Evolutionary conservation across 2,888 invertebrate genomes (phyloP), one percentile per base, ranked within the genome.

Genomic region (Anoplius nigerrimus): DNA sequence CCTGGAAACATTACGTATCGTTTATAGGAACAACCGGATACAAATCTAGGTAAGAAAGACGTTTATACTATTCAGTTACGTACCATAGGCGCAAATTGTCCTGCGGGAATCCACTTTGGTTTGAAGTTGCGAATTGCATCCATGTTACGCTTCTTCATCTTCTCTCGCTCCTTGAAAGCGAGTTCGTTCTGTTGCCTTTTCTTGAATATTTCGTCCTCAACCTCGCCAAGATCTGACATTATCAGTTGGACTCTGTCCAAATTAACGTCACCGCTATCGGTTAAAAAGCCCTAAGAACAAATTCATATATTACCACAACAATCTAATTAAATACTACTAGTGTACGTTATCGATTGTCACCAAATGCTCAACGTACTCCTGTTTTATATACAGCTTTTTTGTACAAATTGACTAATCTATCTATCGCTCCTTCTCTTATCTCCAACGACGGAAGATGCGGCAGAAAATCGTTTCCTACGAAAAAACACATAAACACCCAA

Each of bases 401-500:
- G 88, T 99, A 99, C 69, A 99, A 90, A 78, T 92, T 93, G 5
- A 99, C 94, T 18, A 99, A 92, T 62, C 98, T 91, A 89, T 99
- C 99, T 56, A 99, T 98, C 0, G 99, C 98, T 0, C 95, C 96
- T 90, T 99, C 98, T 56, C 98, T 92, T 84, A 99, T 99, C 91
- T 99, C 99, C 79, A 99, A 90, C 59, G 98, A 98, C 3, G 99
- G 99, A 76, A 99, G 91, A 91, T 99, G 99, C 0, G 99, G 99
- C 81, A 99, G 89, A 88, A 99, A 99, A 90, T 99, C 99, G 87
- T 99, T 99, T 56, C 99, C 99, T 60, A 99, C 98, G 89, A 99
- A 99, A 91, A 99, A 99, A 87, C 99, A 99, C 97, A 99, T 98
- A 84, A 94, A 94, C 4, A 95, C 99, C 99, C 99, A 99, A 90